These are phyloP conservation scores for Rhagium mordax DNA, from an alignment of 2,888 invertebrate species.

Conservation along the genomic window DNA sequence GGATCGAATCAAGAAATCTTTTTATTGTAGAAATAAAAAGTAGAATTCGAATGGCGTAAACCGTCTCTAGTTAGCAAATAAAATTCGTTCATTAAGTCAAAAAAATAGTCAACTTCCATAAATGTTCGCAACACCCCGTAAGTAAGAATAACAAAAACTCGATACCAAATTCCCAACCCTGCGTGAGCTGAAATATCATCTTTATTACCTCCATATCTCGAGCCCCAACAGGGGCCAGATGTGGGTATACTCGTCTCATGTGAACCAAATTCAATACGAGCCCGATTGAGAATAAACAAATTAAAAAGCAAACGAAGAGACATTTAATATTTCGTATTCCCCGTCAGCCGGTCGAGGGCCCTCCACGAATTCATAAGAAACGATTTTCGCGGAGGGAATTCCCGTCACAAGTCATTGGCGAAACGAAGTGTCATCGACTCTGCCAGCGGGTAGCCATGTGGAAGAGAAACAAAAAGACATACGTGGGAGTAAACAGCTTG, in stretches of 20 bases:
- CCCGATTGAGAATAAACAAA: neutral
- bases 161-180: too few relatives aligned
- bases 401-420: constrained; percentile 2
- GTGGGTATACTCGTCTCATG: neutral
- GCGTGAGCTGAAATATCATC: too few relatives aligned
- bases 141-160: too few relatives aligned
- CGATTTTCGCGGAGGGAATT: neutral
- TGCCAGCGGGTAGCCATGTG: constrained; percentile 15
- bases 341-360: neutral
- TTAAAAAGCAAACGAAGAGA: neutral
- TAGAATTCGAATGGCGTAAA: too few relatives aligned
- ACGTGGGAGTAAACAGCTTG: constrained; percentile 33
- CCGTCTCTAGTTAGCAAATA: too few relatives aligned
- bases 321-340: constrained; percentile 1
- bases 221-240: neutral
- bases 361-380: neutral
- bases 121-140: too few relatives aligned
- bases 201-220: neutral
- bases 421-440: neutral
- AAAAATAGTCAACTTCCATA: too few relatives aligned
- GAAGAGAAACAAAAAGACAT: constrained; percentile 32
- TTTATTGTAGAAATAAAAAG: too few relatives aligned
- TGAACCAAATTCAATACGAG: neutral
- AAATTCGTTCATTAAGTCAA: too few relatives aligned
- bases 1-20: too few relatives aligned